Evolutionary conservation across 2,888 invertebrate genomes (phyloP).

Genomic region (Pemphredon lugubris): DNA sequence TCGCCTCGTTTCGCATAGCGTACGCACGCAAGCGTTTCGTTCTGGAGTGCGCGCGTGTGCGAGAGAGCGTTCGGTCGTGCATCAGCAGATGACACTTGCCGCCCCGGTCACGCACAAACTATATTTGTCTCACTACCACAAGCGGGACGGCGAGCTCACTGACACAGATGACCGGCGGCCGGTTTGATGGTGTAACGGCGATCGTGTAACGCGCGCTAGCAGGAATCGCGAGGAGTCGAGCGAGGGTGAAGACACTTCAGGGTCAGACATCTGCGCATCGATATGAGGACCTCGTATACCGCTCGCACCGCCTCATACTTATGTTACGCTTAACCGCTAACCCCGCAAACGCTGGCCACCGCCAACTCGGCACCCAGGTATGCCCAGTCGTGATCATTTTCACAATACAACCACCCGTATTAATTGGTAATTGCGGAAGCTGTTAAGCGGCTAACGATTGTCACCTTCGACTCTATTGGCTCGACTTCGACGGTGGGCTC

Average conservation of each 20-base stretch:
- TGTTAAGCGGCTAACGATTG: conserved; percentile 13
- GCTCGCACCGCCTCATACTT: conserved; percentile 65
- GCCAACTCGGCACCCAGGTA: conserved; percentile 34
- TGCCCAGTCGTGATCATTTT: conserved; percentile 51
- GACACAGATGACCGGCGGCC: conserved; percentile 17
- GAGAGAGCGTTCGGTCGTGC: conserved; percentile 63
- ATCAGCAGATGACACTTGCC: conserved; percentile 71
- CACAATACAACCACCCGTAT: conserved; percentile 34
- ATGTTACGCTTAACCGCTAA: conserved; percentile 64
- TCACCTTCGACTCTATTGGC: background rate
- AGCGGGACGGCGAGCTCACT: conserved; percentile 16
- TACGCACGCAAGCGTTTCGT: too few relatives aligned
- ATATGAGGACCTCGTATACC: conserved; percentile 73
- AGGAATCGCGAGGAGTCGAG: conserved; percentile 38
- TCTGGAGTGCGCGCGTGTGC: background rate
- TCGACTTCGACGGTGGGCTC: background rate
- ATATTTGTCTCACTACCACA: conserved; percentile 74
- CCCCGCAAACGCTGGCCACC: conserved; percentile 13
- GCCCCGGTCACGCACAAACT: conserved; percentile 78
- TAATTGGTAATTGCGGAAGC: conserved; percentile 42
- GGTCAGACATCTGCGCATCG: conserved; percentile 77
- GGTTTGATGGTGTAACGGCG: conserved; percentile 38
- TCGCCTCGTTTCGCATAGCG: conserved; percentile 29
- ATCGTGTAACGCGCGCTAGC: conserved; percentile 44
- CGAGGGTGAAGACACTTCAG: conserved; percentile 75